Percentiles rank a stretch among this genome's conserved stretches.
These are phyloP conservation scores for Syngnathus floridae DNA, from an alignment of 2,113 vertebrate species.

Conservation along the genomic window DNA sequence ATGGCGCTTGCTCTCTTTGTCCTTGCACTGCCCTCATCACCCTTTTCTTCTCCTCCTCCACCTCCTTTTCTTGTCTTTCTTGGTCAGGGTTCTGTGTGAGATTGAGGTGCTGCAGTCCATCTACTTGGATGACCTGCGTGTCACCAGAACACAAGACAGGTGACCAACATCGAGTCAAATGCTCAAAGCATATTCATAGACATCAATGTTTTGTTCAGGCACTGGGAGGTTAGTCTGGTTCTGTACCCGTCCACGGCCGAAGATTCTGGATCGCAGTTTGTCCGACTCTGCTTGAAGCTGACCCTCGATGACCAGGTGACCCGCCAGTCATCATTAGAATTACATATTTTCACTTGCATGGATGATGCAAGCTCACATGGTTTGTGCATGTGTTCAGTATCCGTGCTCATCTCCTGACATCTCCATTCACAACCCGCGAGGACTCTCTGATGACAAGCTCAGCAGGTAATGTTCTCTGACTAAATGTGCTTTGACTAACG, in stretches of 20 bases:
- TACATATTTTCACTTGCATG: not conserved
- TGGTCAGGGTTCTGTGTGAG: constrained; percentile 76
- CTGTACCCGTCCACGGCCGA: constrained; percentile 87
- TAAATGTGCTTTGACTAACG: not conserved
- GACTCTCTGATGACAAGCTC: constrained; percentile 92
- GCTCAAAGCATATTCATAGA: not conserved
- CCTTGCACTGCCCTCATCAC: not conserved
- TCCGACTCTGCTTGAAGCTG: constrained; percentile 82
- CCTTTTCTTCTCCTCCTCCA: too few relatives aligned
- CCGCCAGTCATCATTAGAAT: fast-evolving
- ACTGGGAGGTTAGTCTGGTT: constrained; percentile 81
- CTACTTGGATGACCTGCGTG: constrained; percentile 86
- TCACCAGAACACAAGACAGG: constrained; percentile 71
- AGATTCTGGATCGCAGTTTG: constrained; percentile 86
- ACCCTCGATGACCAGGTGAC: constrained; percentile 79
- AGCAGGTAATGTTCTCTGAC: constrained; percentile 67
- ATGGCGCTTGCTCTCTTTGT: not conserved
- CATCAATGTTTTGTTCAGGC: constrained; percentile 49
- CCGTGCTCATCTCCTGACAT: constrained; percentile 66
- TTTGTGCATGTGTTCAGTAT: constrained; percentile 40
- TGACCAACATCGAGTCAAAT: constrained; percentile 36
- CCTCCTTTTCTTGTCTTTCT: not conserved
- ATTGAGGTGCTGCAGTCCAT: constrained; percentile 92
- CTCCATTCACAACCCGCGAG: constrained; percentile 81
- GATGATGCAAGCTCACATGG: not conserved